Percentiles rank a stretch among this genome's conserved stretches.
These are phyloP conservation scores for Halictus rubicundus DNA, from an alignment of 1,140 invertebrate species.

Conservation along the genomic window DNA sequence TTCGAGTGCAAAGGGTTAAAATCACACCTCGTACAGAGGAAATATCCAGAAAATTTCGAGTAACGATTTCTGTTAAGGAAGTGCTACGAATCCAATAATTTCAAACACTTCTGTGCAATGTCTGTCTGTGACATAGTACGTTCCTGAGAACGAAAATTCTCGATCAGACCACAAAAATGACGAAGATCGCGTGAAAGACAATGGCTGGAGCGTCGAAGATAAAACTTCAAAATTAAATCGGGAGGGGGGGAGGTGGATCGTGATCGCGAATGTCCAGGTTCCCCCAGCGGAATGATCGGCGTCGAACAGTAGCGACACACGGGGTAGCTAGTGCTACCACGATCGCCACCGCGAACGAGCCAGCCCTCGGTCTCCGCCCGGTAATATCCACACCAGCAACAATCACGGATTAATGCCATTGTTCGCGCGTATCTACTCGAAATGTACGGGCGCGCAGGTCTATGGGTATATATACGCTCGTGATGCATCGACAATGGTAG, in stretches of 20 bases:
- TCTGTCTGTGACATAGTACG: no score
- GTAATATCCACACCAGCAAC: constrained; percentile 70
- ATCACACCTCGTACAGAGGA: no score
- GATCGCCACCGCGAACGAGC: constrained; percentile 31
- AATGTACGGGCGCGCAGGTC: constrained; percentile 72
- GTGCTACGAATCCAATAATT: no score
- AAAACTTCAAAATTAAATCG: not conserved
- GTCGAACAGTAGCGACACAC: not conserved
- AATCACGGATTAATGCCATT: constrained; percentile 78
- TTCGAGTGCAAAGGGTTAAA: no score
- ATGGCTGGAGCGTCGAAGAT: not conserved
- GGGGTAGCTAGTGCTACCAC: not conserved
- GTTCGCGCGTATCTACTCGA: constrained; percentile 74
- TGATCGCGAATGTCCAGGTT: constrained; percentile 8
- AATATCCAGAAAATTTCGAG: no score
- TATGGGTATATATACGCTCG: constrained; percentile 63
- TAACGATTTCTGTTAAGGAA: no score
- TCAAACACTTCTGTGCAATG: no score
- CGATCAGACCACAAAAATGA: no score
- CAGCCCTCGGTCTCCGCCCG: constrained; percentile 44
- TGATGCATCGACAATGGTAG: constrained; percentile 77
- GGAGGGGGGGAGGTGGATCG: not conserved
- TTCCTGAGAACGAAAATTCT: no score
- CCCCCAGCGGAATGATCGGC: constrained; percentile 5
- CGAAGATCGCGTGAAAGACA: not conserved